Base-by-base conservation (phyloP, 2,797 vertebrate genomes). In the Melanotaenia parkinsoni region DNA sequence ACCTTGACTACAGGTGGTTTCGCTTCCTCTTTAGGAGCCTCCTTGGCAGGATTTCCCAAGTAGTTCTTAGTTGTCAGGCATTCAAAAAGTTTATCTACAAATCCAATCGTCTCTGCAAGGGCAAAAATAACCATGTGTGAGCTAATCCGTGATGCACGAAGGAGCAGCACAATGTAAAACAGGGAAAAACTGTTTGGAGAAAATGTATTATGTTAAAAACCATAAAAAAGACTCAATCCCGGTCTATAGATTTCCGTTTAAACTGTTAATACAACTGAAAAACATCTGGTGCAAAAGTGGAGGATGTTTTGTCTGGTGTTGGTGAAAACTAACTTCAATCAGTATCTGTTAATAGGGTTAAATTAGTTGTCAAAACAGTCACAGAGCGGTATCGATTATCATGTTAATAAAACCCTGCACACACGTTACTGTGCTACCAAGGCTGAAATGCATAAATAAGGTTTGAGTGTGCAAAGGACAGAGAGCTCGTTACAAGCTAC, bases 51-150 rank as follows among this genome's bases (percentile, higher is more conserved):
- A 72, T 88, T 93, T 73, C 92, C 94, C 81, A 96, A 84, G 80
- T 99, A 99, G 92, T 96, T 97, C 92, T 98, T 98, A 51, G 96
- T 98, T 77, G 95, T 95, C 66, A 99, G 92, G 92, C 97, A 96
- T 93, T 99, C 98, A 89, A 99, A 99, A 57, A 99, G 96, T 91
- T 98, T 99, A 93, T 99, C 97, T 43, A 99, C 98, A 95, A 99
- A 99, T 72, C 95, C 97, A 64, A 96, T 95, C 24, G 98, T 99
- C 93, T 99, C 98, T 99, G 93, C 69, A 80, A 88, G 84, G 50
- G 93, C 5, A 60, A 64, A 20, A 72, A 8, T 1, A 71, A 67
- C 14, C 6, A n/a, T 10, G 37, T 68, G 14, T 1, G 40, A 43
- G 18, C 6, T n/a, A 47, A 47, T 47, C 20, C 3, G 3, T 11